Evolutionary conservation across 2,113 vertebrate species (phyloP), one percentile per base, ranked within the genome.

Genomic region (Calidris pugnax): DNA sequence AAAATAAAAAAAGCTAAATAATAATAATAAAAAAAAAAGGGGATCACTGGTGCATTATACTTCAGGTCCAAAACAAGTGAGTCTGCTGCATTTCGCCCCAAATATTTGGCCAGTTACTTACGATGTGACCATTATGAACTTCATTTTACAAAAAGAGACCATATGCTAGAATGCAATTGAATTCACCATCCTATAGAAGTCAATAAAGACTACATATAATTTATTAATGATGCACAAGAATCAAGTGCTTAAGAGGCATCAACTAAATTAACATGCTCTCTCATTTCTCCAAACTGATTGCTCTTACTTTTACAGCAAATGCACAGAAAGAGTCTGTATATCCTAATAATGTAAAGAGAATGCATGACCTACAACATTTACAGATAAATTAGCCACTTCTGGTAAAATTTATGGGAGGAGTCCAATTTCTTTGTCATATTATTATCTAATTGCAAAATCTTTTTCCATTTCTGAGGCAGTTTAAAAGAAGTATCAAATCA

Each of bases 401-500:
- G 84, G 95, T 94, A 97, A 97, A 92, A 95, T 71, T 79, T 83
- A 68, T 18, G 53, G 50, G 41, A 92, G 21, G 26, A 82, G 23
- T 41, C 67, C 80, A 91, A 89, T 87, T 66, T 78, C 48, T 63
- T 89, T 81, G 56, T 79, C 76, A 27, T 26, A 17, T 69, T 84
- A 87, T 53, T 91, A 48, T 57, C 26, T 85, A 93, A 93, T n/a
- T 62, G 77, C 67, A 78, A 91, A 93, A 59, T 66, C 66, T 43
- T 95, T 90, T 93, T 89, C 89, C 77, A 92, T 92, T 96, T 93
- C 92, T 77, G 67, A 91, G 33, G 87, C 74, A 77, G 77, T 82
- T 92, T 75, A 95, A 95, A 94, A 93, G 85, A 84, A 79, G 33
- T 41, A 87, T 67, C 74, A 91, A 95, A 91, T 92, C 69, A 89